Evolutionary conservation across 2,888 invertebrate species (phyloP).

Genomic region (Rotaria sp.): DNA sequence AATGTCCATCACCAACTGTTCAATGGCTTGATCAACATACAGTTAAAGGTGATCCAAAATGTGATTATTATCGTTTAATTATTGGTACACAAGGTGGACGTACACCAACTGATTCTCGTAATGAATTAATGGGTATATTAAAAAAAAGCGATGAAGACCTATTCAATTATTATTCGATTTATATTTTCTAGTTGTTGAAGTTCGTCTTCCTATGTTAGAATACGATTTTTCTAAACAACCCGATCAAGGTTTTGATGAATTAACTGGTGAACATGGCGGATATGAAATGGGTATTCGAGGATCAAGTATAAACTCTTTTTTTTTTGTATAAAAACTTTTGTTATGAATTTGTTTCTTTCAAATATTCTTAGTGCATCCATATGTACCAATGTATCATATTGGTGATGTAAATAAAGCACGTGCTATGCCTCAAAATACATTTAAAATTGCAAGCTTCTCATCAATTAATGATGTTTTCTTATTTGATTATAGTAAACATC

Average conservation of each 20-base stretch:
- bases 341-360: neutral
- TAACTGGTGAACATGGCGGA: neutral
- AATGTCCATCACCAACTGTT: slow-evolving; percentile 12
- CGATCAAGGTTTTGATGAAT: neutral
- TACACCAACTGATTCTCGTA: neutral
- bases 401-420: slow-evolving; percentile 42
- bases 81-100: slow-evolving; percentile 20
- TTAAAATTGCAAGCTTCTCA: slow-evolving; percentile 41
- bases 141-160: neutral
- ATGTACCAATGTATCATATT: slow-evolving; percentile 34
- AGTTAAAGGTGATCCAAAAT: neutral
- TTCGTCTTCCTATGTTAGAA: neutral
- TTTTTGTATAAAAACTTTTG: neutral
- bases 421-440: slow-evolving; percentile 41
- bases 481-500: slow-evolving; percentile 38
- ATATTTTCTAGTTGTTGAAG: neutral
- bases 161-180: too few relatives aligned
- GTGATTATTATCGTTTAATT: neutral
- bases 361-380: neutral
- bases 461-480: slow-evolving; percentile 37
- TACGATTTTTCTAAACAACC: neutral
- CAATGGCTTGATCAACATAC: slow-evolving; percentile 2
- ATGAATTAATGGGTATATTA: slow-evolving; percentile 14
- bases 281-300: slow-evolving; percentile 6
- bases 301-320: neutral